phyloP scores from a whole-genome alignment of 2,888 invertebrate genomes.

The Pyrochroa serraticornis region DNA sequence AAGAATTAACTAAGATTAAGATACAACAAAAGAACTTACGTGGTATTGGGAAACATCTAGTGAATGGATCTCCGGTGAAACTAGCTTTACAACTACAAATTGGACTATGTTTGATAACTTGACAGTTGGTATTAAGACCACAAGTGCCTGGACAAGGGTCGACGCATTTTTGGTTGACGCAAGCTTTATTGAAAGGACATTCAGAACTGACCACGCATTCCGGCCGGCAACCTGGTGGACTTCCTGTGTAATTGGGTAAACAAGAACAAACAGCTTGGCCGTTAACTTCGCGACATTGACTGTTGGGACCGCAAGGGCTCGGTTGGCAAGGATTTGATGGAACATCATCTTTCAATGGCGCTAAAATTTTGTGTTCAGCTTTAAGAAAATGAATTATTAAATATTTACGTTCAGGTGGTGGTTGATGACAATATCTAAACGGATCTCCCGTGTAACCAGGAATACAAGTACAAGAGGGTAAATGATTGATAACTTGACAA shows the following conservation, averaged over 20 bases:
- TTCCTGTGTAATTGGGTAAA: constrained; percentile 64
- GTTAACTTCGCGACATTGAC: constrained; percentile 72
- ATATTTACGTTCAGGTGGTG: constrained; percentile 43
- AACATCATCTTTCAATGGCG: constrained; percentile 48
- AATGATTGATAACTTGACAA: constrained; percentile 76
- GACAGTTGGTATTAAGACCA: constrained; percentile 60
- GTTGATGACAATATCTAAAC: constrained; percentile 60
- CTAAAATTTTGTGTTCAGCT: constrained; percentile 57
- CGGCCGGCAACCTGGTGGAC: constrained; percentile 66
- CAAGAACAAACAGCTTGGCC: constrained; percentile 65
- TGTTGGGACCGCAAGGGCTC: constrained; percentile 80
- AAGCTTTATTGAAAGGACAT: constrained; percentile 59
- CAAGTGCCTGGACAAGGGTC: constrained; percentile 64
- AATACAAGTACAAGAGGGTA: constrained; percentile 69
- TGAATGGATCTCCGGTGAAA: constrained; percentile 76
- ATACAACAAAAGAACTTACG: constrained; percentile 40
- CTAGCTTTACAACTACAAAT: constrained; percentile 66
- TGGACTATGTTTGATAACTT: constrained; percentile 70
- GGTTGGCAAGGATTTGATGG: constrained; percentile 70
- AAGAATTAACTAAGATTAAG: background rate
- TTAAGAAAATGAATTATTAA: constrained; percentile 4
- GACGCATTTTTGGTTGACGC: constrained; percentile 51
- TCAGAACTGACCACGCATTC: constrained; percentile 64
- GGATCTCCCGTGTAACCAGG: constrained; percentile 70
- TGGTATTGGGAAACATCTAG: constrained; percentile 66